A percentile compares a stretch with the other conserved stretches of the same genome.
Conservation (phyloP, 2,888 invertebrate species). For the Scaptomyza tumidula region DNA sequence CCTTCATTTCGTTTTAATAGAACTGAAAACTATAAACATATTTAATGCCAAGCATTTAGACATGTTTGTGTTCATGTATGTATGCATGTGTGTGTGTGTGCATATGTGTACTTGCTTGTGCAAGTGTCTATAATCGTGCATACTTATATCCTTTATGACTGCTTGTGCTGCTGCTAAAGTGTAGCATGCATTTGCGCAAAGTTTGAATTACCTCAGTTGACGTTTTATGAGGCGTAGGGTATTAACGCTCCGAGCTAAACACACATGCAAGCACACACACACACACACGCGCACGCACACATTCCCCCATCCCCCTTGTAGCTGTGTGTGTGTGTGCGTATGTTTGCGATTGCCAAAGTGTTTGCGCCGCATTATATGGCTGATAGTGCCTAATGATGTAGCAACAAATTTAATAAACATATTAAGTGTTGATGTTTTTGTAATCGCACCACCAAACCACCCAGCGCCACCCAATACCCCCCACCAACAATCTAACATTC, state of each 20-base stretch:
- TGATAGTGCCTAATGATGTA: conserved; percentile 80
- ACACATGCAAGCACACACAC: too few relatives aligned
- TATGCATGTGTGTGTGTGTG: not conserved
- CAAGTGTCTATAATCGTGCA: not conserved
- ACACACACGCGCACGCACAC: not conserved
- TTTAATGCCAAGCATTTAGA: not conserved
- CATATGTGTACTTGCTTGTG: not conserved
- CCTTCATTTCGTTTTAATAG: too few relatives aligned
- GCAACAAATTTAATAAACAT: conserved; percentile 81
- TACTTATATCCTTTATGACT: conserved; percentile 37
- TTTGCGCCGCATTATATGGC: conserved; percentile 74
- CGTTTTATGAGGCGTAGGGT: conserved; percentile 65
- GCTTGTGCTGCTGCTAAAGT: conserved; percentile 38
- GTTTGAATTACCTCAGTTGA: conserved; percentile 60
- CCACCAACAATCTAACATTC: not conserved
- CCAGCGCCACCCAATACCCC: not conserved
- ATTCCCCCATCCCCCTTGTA: not conserved
- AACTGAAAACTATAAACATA: too few relatives aligned
- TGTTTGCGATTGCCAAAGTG: conserved; percentile 53
- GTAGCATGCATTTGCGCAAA: conserved; percentile 50
- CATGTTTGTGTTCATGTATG: not conserved
- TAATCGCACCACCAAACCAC: conserved; percentile 58
- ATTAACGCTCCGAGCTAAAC: conserved; percentile 36
- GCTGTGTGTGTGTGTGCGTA: conserved; percentile 18
- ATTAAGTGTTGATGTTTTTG: conserved; percentile 80